phyloP scores from a whole-genome alignment of 2,113 vertebrate genomes.

The Bungarus multicinctus region DNA sequence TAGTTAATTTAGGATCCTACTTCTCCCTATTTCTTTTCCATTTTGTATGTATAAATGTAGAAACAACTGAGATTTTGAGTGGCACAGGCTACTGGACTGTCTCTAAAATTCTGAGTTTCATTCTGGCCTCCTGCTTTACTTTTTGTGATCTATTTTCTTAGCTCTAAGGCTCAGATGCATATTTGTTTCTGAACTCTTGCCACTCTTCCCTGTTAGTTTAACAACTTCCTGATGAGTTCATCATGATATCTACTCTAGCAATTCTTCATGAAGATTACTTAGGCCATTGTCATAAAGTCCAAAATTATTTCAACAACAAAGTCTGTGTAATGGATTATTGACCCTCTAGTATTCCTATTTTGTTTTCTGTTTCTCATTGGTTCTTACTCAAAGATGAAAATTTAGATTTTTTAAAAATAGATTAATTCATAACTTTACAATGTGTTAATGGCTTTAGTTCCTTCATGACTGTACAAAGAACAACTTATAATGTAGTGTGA shows the following conservation, averaged over 20 bases:
- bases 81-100: not conserved
- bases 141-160: not conserved
- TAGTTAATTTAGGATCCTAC: not conserved
- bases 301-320: not conserved
- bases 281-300: not conserved
- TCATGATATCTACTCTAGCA: not conserved
- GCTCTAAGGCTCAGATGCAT: not conserved
- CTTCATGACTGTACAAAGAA: accelerated
- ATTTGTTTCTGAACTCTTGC: not conserved
- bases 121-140: not conserved
- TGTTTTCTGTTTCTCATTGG: not conserved
- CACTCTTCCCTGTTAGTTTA: not conserved
- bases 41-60: not conserved
- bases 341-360: not conserved
- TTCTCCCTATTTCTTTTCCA: not conserved
- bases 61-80: not conserved
- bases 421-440: not conserved
- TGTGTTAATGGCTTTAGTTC: not conserved
- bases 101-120: not conserved
- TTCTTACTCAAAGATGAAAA: not conserved
- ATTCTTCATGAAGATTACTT: not conserved
- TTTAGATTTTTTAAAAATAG: not conserved
- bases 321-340: not conserved
- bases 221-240: not conserved
- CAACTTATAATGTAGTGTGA: not conserved